Base-by-base conservation (phyloP, 2,113 vertebrate species). In the Phylloscopus trochiloides region DNA sequence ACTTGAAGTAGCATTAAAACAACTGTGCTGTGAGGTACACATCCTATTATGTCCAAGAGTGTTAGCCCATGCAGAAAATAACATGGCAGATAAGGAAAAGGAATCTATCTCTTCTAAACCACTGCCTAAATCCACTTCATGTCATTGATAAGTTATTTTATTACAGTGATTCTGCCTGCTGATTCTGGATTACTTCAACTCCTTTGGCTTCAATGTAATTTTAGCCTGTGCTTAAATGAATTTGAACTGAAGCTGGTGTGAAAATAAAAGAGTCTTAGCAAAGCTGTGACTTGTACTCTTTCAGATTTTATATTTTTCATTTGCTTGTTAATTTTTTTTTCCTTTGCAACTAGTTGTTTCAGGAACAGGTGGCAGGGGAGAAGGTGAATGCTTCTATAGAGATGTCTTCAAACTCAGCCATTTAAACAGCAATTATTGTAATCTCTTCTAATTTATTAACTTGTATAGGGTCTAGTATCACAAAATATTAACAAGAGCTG, bases 361-460 rank as follows among this genome's bases (percentile, higher is more conserved):
- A 66, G 43, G 48, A 95, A 68, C 50, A 85, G 55, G 50, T 70
- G 48, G 47, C 51, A 85, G 42, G 42, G 36, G 17, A 90, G 61
- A 70, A 48, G 38, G 54, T 66, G 45, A 95, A 90, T 62, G 16
- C 48, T 34, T 67, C 47, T 72, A 12, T 4, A 62, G 66, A 74
- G 67, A 47, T 2, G 0, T 94, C n/a, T 83, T 75, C 50, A 62
- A 14, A 88, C 61, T 77, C 48, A 90, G 71, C 10, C 34, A 62
- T 48, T 96, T 90, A 93, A 78, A 72, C 9, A 73, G 21, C 50
- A 76, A 83, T 86, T 88, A 88, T 48, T 84, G 50, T 74, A 83
- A 68, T 89, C 7, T 68, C 34, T 51, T 82, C 32, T 95, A 72
- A 85, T 89, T 94, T 88, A 86, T 82, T 93, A 90, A 58, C 31